A percentile compares a stretch with the other conserved stretches of the same genome.
Conservation (phyloP, 2,797 vertebrate genomes). For the Sebastes cheni region DNA sequence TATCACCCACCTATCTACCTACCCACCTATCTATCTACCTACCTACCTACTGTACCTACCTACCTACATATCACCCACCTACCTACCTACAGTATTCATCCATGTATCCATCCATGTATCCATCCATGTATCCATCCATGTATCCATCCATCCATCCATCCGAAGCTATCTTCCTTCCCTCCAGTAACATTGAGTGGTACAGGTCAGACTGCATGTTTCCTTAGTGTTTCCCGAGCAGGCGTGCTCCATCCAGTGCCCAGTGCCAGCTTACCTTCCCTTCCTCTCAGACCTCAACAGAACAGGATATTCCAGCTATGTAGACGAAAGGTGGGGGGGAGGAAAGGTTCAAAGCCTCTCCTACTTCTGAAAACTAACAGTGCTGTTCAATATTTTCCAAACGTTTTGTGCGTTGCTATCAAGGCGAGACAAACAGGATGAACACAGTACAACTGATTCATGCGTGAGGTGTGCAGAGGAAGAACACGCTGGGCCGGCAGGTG, state of each 20-base stretch:
- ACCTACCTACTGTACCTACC: too few species aligned
- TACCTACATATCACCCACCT: too few species aligned
- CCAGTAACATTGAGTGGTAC: slow-evolving; percentile 9
- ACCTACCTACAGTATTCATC: too few species aligned
- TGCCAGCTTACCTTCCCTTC: slow-evolving; percentile 31
- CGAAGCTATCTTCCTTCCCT: background rate
- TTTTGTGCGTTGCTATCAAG: background rate
- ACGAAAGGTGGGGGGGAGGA: background rate
- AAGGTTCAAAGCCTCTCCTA: background rate
- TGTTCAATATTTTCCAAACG: background rate
- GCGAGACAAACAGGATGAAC: background rate
- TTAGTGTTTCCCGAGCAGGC: slow-evolving; percentile 21
- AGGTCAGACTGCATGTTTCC: slow-evolving; percentile 52
- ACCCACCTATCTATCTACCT: too few species aligned
- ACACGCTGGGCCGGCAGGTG: background rate
- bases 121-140: background rate
- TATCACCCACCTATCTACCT: too few species aligned
- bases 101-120: background rate
- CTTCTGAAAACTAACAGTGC: background rate
- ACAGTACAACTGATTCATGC: background rate
- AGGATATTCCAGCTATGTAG: slow-evolving; percentile 29
- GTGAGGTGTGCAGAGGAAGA: background rate
- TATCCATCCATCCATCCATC: background rate
- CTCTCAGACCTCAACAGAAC: slow-evolving; percentile 28
- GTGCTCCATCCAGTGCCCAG: slow-evolving; percentile 3